A percentile compares a stretch with the other conserved stretches of the same genome.
Conservation (phyloP, 2,113 vertebrate species). For the Malurus cyaneus region DNA sequence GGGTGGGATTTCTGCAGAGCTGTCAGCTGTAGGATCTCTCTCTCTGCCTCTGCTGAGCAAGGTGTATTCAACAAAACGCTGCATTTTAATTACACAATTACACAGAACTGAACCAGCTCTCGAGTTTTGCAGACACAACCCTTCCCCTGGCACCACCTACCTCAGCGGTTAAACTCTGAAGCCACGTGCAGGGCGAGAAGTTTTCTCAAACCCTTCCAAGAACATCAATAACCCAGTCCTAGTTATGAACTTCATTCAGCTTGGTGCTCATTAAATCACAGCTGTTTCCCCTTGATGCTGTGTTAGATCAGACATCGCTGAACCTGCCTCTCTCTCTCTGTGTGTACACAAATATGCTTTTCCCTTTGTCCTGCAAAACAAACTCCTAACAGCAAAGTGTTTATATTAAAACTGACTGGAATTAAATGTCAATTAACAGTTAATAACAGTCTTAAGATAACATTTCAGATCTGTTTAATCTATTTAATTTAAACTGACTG, state of each 20-base stretch:
- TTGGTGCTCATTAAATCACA: not conserved
- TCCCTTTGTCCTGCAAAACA: conserved; percentile 24
- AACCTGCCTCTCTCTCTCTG: not conserved
- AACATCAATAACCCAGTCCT: not conserved
- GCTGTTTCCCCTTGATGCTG: conserved; percentile 6
- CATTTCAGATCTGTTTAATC: not conserved
- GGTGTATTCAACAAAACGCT: rapidly evolving
- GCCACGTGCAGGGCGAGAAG: not conserved
- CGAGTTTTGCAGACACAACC: not conserved
- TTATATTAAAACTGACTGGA: not conserved
- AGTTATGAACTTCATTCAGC: not conserved
- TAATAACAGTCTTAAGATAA: conserved; percentile 16
- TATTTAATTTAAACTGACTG: not conserved
- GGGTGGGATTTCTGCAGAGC: not conserved
- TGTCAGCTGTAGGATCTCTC: not conserved
- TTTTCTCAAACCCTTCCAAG: conserved; percentile 14
- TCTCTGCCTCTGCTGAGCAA: not conserved
- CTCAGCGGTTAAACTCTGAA: not conserved
- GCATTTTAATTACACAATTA: not conserved
- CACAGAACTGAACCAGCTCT: not conserved
- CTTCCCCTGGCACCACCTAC: not conserved
- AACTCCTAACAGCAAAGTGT: not conserved
- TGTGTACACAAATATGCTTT: not conserved
- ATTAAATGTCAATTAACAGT: conserved; percentile 27
- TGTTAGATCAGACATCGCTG: not conserved